Base-by-base conservation (phyloP, 2,888 invertebrate species). In the Dastarcus helophoroides region DNA sequence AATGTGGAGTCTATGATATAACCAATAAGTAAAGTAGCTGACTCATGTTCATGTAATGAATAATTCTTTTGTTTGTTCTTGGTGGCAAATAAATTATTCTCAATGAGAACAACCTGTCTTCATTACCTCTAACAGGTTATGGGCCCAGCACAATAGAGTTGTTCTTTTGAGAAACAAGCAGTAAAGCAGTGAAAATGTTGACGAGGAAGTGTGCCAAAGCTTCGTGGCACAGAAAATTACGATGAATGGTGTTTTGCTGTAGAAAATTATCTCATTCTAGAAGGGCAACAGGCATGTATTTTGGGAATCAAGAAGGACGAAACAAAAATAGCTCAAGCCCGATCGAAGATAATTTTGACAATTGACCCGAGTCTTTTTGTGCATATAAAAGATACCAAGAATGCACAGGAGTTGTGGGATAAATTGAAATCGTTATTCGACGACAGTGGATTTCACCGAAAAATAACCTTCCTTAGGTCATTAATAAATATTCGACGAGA, bases 401-500 rank as follows among this genome's bases (percentile, higher is more conserved):
- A 38, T 8, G 31, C 48, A 3, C 32, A 38, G 26, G 39, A 46
- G 19, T 13, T 46, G 14, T 50, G 48, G 50, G 24, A 33, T 4
- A 47, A 37, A 21, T 29, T 51, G 22, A 41, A 46, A 35, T 14
- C 14, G 0, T 26, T 50, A 25, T 50, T 34, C 27, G 45, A 43
- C 33, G 46, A 51, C 31, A 34, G 31, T 2, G 48, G 50, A 19
- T 46, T 42, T 29, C 31, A 48, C 3, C 19, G 48, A 27, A 45
- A 38, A 35, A 50, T 53, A 7, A 32, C 34, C 25, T 36, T 53
- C 9, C 33, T 53, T 4, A 31, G 48, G 5, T 31, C 32, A 5
- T 30, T 52, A 5, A 50, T 50, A 16, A 44, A 40, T 2, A 37
- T 39, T 2, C 12, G 45, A n/a, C 22, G 43, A 8, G 50, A 53